Percentiles rank a stretch among this genome's conserved stretches.
Conservation (phyloP, 37 sponge, comb jelly and placozoan species). For the Theonella swinhoei region DNA sequence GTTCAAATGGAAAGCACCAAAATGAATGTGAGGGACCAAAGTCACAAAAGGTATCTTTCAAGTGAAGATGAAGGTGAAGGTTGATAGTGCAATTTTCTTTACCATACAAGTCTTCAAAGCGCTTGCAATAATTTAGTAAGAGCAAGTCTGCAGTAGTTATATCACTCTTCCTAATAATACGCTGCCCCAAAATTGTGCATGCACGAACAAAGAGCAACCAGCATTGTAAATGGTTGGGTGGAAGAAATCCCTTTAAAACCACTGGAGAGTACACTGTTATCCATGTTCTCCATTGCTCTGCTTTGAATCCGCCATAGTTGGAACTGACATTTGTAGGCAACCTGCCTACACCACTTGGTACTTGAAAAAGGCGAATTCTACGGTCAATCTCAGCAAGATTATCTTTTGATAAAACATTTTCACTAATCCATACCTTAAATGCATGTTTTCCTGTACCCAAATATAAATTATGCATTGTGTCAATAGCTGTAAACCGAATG, state of each 20-base stretch:
- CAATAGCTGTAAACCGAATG: conserved; percentile 28
- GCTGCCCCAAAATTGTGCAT: conserved; percentile 18
- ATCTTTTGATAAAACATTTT: neutral
- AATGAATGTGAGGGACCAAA: conserved; percentile 68
- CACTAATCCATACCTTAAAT: conserved; percentile 24
- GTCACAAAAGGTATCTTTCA: conserved; percentile 38
- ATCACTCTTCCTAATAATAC: conserved; percentile 24
- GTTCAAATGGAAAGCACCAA: too few relatives aligned
- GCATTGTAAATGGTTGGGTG: conserved; percentile 18
- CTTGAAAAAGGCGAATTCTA: neutral
- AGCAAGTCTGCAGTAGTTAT: conserved; percentile 25
- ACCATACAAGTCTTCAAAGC: conserved; percentile 54
- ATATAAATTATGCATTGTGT: too few relatives aligned
- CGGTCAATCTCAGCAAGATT: conserved; percentile 28
- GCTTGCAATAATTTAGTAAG: conserved; percentile 23
- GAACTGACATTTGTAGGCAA: conserved; percentile 46
- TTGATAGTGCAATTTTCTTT: conserved; percentile 33
- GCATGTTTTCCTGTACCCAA: too few relatives aligned
- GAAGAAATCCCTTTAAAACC: conserved; percentile 39
- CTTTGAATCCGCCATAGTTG: conserved; percentile 56
- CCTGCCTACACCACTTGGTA: conserved; percentile 50
- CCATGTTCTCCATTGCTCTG: conserved; percentile 68
- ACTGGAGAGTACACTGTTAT: conserved; percentile 60
- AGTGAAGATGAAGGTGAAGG: conserved; percentile 62
- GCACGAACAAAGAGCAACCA: conserved; percentile 73